phyloP scores from a whole-genome alignment of 2,113 vertebrate species.

The Channa argus region DNA sequence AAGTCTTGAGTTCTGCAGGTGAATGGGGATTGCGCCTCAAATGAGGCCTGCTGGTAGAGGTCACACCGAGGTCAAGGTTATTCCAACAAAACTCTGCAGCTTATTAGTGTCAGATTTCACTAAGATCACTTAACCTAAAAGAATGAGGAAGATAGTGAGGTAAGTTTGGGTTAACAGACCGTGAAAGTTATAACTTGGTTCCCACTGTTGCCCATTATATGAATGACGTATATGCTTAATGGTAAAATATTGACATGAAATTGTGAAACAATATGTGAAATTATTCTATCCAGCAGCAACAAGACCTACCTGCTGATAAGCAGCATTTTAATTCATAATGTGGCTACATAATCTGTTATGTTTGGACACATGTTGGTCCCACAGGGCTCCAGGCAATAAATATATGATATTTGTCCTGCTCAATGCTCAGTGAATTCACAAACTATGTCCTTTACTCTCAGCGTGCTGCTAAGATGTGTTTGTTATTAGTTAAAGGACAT shows the following conservation, averaged over 20 bases:
- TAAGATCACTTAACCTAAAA: conserved; percentile 13
- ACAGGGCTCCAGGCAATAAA: conserved; percentile 6
- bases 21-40: conserved; percentile 6
- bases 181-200: background rate
- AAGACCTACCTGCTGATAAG: background rate
- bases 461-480: conserved; percentile 5
- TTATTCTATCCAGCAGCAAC: too few relatives aligned
- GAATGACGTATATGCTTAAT: background rate
- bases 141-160: background rate
- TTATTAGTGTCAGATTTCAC: conserved; percentile 15
- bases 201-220: background rate
- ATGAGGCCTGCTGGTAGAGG: conserved; percentile 14
- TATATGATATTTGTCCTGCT: conserved; percentile 1
- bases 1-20: conserved; percentile 30
- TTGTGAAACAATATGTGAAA: too few relatives aligned
- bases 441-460: conserved; percentile 11
- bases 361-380: background rate
- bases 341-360: background rate
- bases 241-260: background rate
- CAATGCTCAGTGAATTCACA: conserved; percentile 28
- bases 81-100: conserved; percentile 8
- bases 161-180: background rate
- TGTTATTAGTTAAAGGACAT: background rate
- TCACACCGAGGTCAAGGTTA: conserved; percentile 49
- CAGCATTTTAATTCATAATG: background rate